Base-by-base conservation (phyloP, 2,113 vertebrate genomes). In the Scomber japonicus region DNA sequence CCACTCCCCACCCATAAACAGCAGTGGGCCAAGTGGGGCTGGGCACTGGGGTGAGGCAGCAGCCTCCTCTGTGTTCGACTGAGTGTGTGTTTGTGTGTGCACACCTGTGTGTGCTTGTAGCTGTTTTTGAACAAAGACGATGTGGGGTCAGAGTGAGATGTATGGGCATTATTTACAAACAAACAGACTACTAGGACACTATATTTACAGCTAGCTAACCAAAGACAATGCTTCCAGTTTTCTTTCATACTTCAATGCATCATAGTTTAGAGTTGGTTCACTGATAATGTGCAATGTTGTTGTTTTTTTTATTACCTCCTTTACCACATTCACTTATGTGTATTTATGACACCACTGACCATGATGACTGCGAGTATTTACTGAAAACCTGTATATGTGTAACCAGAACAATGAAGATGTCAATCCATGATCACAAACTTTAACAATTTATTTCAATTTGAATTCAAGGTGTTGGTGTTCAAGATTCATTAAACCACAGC, bases 1-100 rank as follows among this genome's bases (percentile, higher is more conserved):
- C 91, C 91, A 90, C 91, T 93, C 92, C 92, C 91, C 86, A 80
- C 75, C 84, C 88, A 92, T 90, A 91, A 92, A 90, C 89, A 88
- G 86, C 82, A 80, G 73, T 30, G 69, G 86, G 91, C 86, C 88
- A 88, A 91, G 85, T 81, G 86, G 81, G 80, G 85, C 88, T 83
- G 88, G 80, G 84, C 77, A 59, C 67, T 24, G 55, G 81, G 73
- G 64, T 71, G 83, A 83, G 71, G 69, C 83, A 83, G 88, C 76
- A 80, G 9, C 35, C 45, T 75, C 35, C 45, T 75, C 55, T 64
- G 30, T 71, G 80, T 60, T 56, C 68, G 9, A 51, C 4, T 17
- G 68, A 27, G 24, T 64, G 35, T 64, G 48, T 56, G 21, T 66
- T 15, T 51, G 67, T 75, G 55, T 73, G 63, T 82, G 74, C 17